Evolutionary conservation across 2,888 invertebrate species (phyloP).

Genomic region (Drosophila siamana): DNA sequence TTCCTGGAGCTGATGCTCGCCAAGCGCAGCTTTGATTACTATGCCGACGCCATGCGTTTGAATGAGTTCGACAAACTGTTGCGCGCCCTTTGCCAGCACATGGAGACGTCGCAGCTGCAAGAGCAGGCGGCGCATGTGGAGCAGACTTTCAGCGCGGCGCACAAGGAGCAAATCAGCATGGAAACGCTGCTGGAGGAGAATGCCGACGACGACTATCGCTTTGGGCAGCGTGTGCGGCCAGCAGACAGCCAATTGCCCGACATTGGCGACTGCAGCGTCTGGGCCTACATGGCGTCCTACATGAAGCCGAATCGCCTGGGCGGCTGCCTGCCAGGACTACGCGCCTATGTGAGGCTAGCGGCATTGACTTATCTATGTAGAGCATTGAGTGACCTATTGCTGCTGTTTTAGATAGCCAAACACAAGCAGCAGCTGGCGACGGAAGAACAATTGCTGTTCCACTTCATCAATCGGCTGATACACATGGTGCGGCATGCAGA

Average conservation of each 20-base stretch:
- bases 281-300: constrained; percentile 67
- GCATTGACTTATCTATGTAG: neutral
- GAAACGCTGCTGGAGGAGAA: constrained; percentile 68
- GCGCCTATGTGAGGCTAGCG: constrained; percentile 61
- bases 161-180: constrained; percentile 51
- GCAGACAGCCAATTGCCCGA: constrained; percentile 8
- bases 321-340: constrained; percentile 56
- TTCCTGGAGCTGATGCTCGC: constrained; percentile 57
- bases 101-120: constrained; percentile 51
- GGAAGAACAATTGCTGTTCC: constrained; percentile 63
- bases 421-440: constrained; percentile 65
- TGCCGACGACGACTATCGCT: constrained; percentile 49
- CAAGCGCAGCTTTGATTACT: constrained; percentile 41
- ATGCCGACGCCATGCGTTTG: constrained; percentile 51
- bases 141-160: constrained; percentile 52
- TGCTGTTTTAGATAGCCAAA: constrained; percentile 65
- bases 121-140: constrained; percentile 45
- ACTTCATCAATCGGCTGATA: constrained; percentile 72
- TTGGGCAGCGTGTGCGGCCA: neutral
- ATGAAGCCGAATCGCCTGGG: constrained; percentile 60
- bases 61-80: constrained; percentile 70
- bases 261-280: constrained; percentile 37
- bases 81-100: constrained; percentile 46
- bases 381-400: neutral
- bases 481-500: constrained; percentile 69